A percentile compares a stretch with the other conserved stretches of the same genome.
These are phyloP conservation scores for Acanthococcus lagerstroemiae DNA, from an alignment of 2,888 invertebrate genomes.

Conservation along the genomic window DNA sequence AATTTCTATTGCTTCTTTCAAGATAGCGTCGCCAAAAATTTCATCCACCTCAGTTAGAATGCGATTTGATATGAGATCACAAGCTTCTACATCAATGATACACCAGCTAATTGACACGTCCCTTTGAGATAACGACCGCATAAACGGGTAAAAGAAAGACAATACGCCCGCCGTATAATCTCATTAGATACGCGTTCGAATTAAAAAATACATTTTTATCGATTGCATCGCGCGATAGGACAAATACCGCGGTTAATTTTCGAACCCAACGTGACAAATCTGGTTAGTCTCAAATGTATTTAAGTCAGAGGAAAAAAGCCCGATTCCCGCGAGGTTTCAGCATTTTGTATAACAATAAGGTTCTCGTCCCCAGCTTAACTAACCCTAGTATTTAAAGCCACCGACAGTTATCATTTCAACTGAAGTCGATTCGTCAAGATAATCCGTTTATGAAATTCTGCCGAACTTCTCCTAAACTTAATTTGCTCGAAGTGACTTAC, in stretches of 20 bases:
- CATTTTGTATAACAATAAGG: neutral
- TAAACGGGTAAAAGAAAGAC: too few species aligned
- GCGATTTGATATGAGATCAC: too few species aligned
- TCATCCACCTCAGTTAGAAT: too few species aligned
- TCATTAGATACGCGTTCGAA: neutral
- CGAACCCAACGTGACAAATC: conserved; percentile 19
- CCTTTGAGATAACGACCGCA: too few species aligned
- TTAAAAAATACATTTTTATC: neutral
- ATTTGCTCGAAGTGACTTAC: conserved; percentile 6
- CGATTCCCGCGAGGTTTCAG: neutral
- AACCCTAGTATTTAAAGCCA: neutral
- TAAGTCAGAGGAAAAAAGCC: too few species aligned
- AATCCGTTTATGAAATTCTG: neutral
- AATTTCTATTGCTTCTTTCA: too few species aligned
- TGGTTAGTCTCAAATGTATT: conserved; percentile 12
- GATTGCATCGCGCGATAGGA: conserved; percentile 3
- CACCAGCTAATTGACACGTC: too few species aligned
- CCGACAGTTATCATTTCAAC: neutral
- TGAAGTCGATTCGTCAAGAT: neutral
- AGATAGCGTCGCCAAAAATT: too few species aligned
- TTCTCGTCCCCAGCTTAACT: neutral
- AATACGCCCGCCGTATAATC: neutral
- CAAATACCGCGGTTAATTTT: conserved; percentile 23
- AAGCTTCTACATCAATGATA: too few species aligned
- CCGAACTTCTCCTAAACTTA: too few species aligned